Evolutionary conservation across 2,797 vertebrate genomes (phyloP).

Genomic region (Microchirus variegatus): DNA sequence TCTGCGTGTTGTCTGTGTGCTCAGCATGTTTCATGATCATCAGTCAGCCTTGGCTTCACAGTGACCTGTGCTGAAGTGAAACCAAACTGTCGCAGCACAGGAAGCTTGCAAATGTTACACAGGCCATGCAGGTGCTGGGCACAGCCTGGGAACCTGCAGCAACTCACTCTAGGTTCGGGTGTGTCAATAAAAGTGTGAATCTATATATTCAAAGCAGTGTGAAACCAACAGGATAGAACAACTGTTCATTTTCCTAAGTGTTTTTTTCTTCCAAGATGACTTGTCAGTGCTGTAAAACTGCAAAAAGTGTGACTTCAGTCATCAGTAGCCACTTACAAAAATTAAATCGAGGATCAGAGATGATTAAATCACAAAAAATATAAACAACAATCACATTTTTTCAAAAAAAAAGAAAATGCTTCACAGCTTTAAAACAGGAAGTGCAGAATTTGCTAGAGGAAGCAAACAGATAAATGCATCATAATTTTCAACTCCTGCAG

Average conservation of each 20-base stretch:
- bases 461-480: background rate
- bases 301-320: background rate
- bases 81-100: background rate
- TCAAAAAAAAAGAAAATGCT: background rate
- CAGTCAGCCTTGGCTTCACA: background rate
- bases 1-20: no score
- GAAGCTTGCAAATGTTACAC: background rate
- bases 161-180: no score
- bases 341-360: background rate
- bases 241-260: no score
- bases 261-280: background rate
- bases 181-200: background rate
- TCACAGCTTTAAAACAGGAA: conserved; percentile 43
- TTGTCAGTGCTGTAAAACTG: background rate
- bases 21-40: no score
- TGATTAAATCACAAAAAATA: background rate
- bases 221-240: conserved; percentile 7
- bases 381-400: background rate
- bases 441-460: conserved; percentile 29
- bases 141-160: background rate
- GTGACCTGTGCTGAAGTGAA: background rate
- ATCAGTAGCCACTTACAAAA: background rate
- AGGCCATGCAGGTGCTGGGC: fast-evolving
- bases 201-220: background rate
- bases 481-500: background rate